Conservation (phyloP, 2,113 vertebrate genomes). For the Gallinago paraguaiae region DNA sequence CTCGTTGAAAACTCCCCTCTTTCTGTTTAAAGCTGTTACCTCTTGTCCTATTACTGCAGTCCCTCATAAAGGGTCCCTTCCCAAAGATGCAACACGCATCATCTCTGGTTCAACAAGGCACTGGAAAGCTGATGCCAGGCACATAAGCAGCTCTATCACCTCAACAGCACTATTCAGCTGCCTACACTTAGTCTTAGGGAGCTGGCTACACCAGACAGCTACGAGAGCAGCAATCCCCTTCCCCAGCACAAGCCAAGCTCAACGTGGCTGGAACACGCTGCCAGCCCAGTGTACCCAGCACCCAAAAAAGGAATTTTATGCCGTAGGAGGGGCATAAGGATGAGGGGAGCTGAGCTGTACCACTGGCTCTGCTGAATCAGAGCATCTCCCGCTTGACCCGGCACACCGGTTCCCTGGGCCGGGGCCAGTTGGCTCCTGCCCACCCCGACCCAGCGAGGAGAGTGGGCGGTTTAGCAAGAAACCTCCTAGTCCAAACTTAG, state of each 20-base stretch:
- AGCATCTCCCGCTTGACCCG: conserved; percentile 13
- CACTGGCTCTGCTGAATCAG: not conserved
- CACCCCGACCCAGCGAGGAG: not conserved
- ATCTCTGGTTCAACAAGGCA: not conserved
- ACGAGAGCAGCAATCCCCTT: not conserved
- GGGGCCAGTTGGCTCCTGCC: conserved; percentile 9
- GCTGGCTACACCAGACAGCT: not conserved
- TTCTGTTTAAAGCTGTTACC: not conserved
- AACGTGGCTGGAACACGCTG: fast-evolving
- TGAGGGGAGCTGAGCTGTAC: not conserved
- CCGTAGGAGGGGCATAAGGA: not conserved
- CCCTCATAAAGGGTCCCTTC: not conserved
- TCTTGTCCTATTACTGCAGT: not conserved
- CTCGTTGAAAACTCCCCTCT: not conserved
- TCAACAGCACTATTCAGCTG: not conserved
- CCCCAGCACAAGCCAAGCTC: not conserved
- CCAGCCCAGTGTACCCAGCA: fast-evolving
- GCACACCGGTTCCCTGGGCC: not conserved
- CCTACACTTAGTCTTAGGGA: not conserved
- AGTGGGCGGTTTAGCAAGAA: not conserved
- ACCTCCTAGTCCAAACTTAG: conserved; percentile 19
- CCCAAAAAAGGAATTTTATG: not conserved
- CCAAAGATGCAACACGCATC: not conserved
- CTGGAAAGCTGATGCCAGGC: not conserved
- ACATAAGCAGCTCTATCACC: not conserved